Evolutionary conservation across 2,888 invertebrate genomes (phyloP), one percentile per base, ranked within the genome.

Genomic region (Digitonthophagus gazella): DNA sequence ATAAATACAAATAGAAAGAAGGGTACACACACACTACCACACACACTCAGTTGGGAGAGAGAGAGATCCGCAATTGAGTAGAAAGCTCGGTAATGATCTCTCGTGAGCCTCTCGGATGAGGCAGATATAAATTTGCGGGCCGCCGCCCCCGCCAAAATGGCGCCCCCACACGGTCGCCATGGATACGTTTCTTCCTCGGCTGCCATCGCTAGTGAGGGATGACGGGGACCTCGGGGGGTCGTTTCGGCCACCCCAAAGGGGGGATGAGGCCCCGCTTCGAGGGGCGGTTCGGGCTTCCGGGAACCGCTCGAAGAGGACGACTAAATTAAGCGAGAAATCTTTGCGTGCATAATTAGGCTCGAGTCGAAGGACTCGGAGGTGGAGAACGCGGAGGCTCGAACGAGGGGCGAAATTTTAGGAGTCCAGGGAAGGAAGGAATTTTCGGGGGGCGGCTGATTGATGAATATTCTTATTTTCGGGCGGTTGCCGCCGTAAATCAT

Each of bases 11-110:
- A 44, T 44, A 44, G 28, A 44, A 44, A 44, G 8, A 44, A 6
- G 28, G n/a, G n/a, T n/a, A n/a, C n/a, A n/a, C n/a, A n/a, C n/a
- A n/a, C n/a, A n/a, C n/a, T n/a, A n/a, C n/a, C n/a, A n/a, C n/a
- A n/a, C n/a, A n/a, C n/a, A n/a, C n/a, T n/a, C n/a, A n/a, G n/a
- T n/a, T n/a, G n/a, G n/a, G n/a, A n/a, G 11, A 44, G 28, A 61
- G 77, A 80, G 79, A 80, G 81, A 83, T 83, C 83, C 83, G 81
- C 83, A 83, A 83, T 83, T 83, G 83, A 83, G 83, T 83, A 83
- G 83, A 83, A 83, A 83, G 83, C 83, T 83, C 82, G 82, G 83
- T 83, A 83, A 83, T 83, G 85, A 85, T 82, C 82, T 82, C 83
- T 82, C 80, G 77, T 80, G 79, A 80, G 85, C 83, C 83, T 79